Evolutionary conservation across 2,113 vertebrate genomes (phyloP).

Genomic region (Misgurnus anguillicaudatus): DNA sequence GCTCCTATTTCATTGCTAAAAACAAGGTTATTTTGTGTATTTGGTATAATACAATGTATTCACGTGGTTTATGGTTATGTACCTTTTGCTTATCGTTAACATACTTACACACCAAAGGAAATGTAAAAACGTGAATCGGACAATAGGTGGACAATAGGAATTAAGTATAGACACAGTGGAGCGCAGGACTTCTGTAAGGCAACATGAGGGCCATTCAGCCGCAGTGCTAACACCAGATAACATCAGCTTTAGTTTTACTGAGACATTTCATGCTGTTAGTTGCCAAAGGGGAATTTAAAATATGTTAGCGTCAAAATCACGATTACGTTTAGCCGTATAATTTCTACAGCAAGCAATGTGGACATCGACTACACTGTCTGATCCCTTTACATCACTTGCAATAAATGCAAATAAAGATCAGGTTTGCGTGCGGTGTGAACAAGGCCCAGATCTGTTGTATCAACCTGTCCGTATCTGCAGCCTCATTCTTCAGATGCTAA

Average conservation of each 20-base stretch:
- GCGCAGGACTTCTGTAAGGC: slow-evolving; percentile 44
- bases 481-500: neutral
- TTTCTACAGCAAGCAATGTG: no score
- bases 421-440: neutral
- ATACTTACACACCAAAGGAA: no score
- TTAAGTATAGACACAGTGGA: slow-evolving; percentile 24
- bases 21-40: no score
- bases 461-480: neutral
- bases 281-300: neutral
- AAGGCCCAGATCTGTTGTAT: neutral
- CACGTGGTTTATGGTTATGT: no score
- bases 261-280: slow-evolving; percentile 47
- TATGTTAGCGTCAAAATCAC: neutral
- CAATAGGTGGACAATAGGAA: no score
- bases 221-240: slow-evolving; percentile 4
- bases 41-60: no score
- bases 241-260: neutral
- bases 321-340: no score
- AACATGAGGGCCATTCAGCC: slow-evolving; percentile 37
- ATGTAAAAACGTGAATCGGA: no score
- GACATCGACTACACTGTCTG: no score
- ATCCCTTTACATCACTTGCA: neutral
- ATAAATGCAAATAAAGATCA: neutral
- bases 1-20: no score
- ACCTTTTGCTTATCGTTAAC: no score